Conservation (phyloP, 2,888 invertebrate species). For the Enoplolaimus lenunculus region DNA sequence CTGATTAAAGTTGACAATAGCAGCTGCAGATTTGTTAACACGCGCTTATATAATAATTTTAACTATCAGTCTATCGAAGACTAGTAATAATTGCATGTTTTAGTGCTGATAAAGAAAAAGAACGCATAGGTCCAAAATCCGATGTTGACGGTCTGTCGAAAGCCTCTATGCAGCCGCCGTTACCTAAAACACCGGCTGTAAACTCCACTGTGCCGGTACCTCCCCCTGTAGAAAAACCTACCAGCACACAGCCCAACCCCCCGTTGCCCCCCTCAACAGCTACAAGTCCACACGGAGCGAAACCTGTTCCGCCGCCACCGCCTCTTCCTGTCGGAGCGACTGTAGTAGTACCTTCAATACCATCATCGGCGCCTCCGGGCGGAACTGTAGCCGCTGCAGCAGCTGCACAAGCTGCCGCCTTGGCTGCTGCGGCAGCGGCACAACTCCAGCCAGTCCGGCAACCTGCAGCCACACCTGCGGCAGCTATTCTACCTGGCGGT, state of each 20-base stretch:
- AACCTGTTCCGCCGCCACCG: constrained; percentile 35
- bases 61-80: no score
- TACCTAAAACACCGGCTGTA: not conserved
- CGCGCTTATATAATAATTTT: no score
- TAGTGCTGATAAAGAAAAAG: constrained; percentile 78
- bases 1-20: no score
- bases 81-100: constrained; percentile 30
- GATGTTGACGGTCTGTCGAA: not conserved
- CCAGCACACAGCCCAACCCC: not conserved
- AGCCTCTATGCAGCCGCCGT: constrained; percentile 16
- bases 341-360: not conserved
- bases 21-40: no score
- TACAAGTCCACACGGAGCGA: not conserved
- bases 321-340: constrained; percentile 36
- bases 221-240: not conserved
- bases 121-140: constrained; percentile 69
- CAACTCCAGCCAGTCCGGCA: no score
- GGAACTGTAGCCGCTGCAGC: constrained; percentile 21
- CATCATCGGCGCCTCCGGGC: not conserved
- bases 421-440: no score
- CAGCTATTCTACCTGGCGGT: no score
- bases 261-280: not conserved
- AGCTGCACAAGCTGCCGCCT: no score
- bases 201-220: not conserved
- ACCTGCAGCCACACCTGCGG: no score